Evolutionary conservation across 64 coral and sea anemone species (phyloP), one percentile per base, ranked within the genome.

Genomic region (Porites lutea): DNA sequence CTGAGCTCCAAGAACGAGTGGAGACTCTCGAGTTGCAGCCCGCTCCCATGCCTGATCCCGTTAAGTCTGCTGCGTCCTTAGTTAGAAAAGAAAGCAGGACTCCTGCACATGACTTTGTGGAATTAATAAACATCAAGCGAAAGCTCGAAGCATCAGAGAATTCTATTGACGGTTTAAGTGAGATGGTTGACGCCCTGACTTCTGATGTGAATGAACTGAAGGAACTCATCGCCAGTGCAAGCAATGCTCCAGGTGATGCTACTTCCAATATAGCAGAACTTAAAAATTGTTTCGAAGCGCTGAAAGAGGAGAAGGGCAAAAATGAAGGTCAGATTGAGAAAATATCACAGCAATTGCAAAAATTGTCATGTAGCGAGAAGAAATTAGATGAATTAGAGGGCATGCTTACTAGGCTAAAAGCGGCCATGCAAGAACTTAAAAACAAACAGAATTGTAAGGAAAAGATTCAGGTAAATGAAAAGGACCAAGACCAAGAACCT

Each of bases 21-120:
- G 92, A 97, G 49, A 67, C 78, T 13, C 62, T 94, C 13, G 95
- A 94, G 18, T 85, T 50, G 49, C 78, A 60, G 37, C 44, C 74
- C 4, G 43, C 59, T 47, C 79, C 53, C 21, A 21, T 46, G 19
- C 37, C 45, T 3, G 52, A 77, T 44, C 50, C 76, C 14, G 90
- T 87, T 4, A 72, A 75, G 1, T 86, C 92, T 4, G 93, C 79
- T 22, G 92, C 92, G 8, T 91, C 91, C 48, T 80, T 97, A 48
- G 65, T 93, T 3, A 88, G 91, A 15, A 94, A 92, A 21, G 92
- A 93, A 4, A 93, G 91, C 63, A 97, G 78, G 58, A 97, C 95
- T 19, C 95, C 95, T 3, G 95, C 95, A 5, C 92, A 94, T 10
- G 95, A 97, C 59, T 91, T 97, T 23, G 70, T 90, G 75, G 92